A percentile compares a stretch with the other conserved stretches of the same genome.
These are phyloP conservation scores for Mirounga angustirostris DNA, from an alignment of 2,113 vertebrate species.

Conservation along the genomic window DNA sequence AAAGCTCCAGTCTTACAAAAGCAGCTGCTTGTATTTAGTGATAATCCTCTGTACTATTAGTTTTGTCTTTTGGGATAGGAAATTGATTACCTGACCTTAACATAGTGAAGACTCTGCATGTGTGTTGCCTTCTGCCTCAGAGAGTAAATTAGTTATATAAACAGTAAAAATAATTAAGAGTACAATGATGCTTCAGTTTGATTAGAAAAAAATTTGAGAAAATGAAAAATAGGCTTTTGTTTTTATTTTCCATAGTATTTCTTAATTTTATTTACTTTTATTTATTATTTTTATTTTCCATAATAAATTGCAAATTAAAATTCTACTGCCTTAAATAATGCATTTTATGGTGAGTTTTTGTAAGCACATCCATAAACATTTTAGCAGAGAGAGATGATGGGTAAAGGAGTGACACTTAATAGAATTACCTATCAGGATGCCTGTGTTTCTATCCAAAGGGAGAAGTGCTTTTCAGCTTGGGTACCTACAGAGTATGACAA, in stretches of 20 bases:
- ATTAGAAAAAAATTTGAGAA: constrained; percentile 12
- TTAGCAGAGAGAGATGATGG: background rate
- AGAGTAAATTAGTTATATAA: constrained; percentile 71
- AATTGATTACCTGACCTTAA: constrained; percentile 83
- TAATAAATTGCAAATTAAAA: background rate
- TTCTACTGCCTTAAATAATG: background rate
- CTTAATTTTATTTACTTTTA: background rate
- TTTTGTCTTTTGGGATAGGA: constrained; percentile 78
- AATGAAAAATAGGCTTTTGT: background rate
- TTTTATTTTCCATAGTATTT: background rate
- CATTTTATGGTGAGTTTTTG: background rate
- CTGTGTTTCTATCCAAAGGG: background rate
- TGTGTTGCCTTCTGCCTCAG: constrained; percentile 57
- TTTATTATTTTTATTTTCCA: background rate
- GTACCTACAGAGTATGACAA: background rate
- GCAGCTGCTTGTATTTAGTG: constrained; percentile 80
- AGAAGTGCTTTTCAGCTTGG: background rate
- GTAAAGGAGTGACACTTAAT: background rate
- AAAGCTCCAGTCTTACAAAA: constrained; percentile 72
- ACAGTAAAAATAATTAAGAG: constrained; percentile 73
- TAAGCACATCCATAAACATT: background rate
- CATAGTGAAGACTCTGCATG: constrained; percentile 67
- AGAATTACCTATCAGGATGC: background rate
- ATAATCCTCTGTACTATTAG: constrained; percentile 82
- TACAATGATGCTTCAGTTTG: constrained; percentile 38